Percentiles rank a stretch among this genome's conserved stretches.
These are phyloP conservation scores for Osmerus mordax DNA, from an alignment of 2,113 vertebrate species.

Conservation along the genomic window DNA sequence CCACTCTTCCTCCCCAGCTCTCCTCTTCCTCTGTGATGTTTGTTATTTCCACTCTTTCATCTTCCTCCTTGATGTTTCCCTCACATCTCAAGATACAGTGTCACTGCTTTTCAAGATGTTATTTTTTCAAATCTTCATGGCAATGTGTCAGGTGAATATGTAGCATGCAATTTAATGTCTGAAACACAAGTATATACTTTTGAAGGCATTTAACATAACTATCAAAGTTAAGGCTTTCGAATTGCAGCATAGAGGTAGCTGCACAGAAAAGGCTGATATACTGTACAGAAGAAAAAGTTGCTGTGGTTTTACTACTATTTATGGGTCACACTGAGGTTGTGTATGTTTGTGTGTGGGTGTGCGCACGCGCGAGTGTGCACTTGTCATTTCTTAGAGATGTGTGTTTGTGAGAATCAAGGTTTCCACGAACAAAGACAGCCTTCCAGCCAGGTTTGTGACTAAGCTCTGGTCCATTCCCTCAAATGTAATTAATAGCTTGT, in stretches of 20 bases:
- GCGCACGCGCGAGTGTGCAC: too few species aligned
- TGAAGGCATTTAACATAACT: too few species aligned
- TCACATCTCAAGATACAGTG: not conserved
- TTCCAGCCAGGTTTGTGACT: not conserved
- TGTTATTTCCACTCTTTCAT: not conserved
- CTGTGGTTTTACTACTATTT: too few species aligned
- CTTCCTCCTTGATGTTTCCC: not conserved
- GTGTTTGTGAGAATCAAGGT: not conserved
- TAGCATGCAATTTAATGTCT: too few species aligned
- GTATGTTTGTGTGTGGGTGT: too few species aligned
- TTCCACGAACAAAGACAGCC: not conserved
- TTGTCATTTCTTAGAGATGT: too few species aligned
- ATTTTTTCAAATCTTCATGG: not conserved
- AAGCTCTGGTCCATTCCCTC: not conserved
- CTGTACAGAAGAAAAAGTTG: too few species aligned
- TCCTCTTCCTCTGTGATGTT: conserved; percentile 2
- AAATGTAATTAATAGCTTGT: conserved; percentile 39
- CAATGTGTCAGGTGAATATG: not conserved
- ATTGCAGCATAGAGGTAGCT: too few species aligned
- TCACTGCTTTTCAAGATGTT: not conserved
- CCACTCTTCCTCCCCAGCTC: not conserved
- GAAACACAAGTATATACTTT: too few species aligned
- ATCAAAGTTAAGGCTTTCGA: too few species aligned
- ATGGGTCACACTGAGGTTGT: too few species aligned
- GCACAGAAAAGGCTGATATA: too few species aligned